phyloP scores from a whole-genome alignment of 2,113 vertebrate species.

The Eira barbara region DNA sequence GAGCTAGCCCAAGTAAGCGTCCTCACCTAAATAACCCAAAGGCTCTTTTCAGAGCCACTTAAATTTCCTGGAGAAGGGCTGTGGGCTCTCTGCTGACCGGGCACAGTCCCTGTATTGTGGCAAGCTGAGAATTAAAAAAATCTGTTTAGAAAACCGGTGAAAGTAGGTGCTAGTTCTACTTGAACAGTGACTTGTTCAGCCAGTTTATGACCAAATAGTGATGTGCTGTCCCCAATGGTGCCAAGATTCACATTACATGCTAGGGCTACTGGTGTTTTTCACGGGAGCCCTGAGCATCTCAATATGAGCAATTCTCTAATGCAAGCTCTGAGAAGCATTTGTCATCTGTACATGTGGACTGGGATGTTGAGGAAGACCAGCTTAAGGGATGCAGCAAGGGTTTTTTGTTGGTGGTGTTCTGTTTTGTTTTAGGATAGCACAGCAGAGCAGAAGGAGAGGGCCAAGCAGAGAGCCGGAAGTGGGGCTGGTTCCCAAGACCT shows the following conservation, averaged over 20 bases:
- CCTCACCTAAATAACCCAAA: background rate
- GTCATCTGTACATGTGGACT: too few relatives aligned
- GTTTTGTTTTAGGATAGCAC: too few relatives aligned
- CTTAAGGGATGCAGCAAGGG: too few relatives aligned
- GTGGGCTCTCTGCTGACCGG: background rate
- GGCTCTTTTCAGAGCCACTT: constrained; percentile 67
- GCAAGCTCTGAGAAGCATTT: too few relatives aligned
- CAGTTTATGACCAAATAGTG: too few relatives aligned
- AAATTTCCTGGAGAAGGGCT: rapidly evolving
- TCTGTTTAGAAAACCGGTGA: background rate
- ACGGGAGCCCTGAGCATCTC: background rate
- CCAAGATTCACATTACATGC: background rate
- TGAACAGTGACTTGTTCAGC: too few relatives aligned
- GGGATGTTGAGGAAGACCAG: too few relatives aligned
- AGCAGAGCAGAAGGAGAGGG: too few relatives aligned
- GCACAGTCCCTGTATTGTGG: background rate
- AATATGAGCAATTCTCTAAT: too few relatives aligned
- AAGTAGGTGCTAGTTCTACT: background rate
- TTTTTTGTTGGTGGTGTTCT: too few relatives aligned
- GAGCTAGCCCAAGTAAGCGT: background rate
- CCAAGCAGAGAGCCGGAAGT: too few relatives aligned
- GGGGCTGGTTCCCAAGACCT: too few relatives aligned
- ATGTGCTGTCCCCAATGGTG: background rate
- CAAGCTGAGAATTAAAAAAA: background rate
- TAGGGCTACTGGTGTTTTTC: background rate